Base-by-base conservation (phyloP, 2,888 invertebrate species). In the Neoscelio sp. region DNA sequence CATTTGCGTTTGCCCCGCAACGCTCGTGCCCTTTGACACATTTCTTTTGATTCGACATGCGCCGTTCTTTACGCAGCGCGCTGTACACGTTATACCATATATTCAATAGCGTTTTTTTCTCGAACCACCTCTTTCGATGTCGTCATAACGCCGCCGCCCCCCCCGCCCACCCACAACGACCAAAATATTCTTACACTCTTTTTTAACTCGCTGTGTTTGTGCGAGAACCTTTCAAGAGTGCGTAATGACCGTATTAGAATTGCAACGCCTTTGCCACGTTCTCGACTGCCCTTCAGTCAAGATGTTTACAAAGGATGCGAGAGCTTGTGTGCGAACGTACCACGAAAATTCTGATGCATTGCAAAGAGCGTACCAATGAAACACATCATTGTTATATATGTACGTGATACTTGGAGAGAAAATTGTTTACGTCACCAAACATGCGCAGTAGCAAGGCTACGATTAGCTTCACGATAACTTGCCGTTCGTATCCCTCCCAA, bases 11-110 rank as follows among this genome's bases (percentile, higher is more conserved):
- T 81, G 82, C 83, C 75, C 81, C 78, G 71, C 78, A 78, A 80
- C 74, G 78, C 78, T 81, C 83, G 75, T 84, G 84, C 84, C 84
- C 87, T 89, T 88, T 89, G 89, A 89, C 86, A 87, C 84, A 87
- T 86, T 89, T 86, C 86, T 88, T 89, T 89, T 87, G 85, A 87
- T 87, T 87, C 86, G 84, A 86, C 86, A 83, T 82, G 76, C 76
- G 56, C 74, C 71, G 70, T 78, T 62, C 78, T 78, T 81, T 76
- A 78, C 78, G 48, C 74, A 79, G 58, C 44, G 38, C 74, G 28
- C 56, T 20, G 35, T 38, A 10, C 52, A 58, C 67, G 65, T 44
- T 52, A 60, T 50, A 75, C 20, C 44, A 58, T 52, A 35, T 35
- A 67, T 73, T 78, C 78, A 78, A 78, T 78, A 64, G 74, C 68